phyloP scores from a whole-genome alignment of 2,888 invertebrate species.

The Ptilodon capucinus region DNA sequence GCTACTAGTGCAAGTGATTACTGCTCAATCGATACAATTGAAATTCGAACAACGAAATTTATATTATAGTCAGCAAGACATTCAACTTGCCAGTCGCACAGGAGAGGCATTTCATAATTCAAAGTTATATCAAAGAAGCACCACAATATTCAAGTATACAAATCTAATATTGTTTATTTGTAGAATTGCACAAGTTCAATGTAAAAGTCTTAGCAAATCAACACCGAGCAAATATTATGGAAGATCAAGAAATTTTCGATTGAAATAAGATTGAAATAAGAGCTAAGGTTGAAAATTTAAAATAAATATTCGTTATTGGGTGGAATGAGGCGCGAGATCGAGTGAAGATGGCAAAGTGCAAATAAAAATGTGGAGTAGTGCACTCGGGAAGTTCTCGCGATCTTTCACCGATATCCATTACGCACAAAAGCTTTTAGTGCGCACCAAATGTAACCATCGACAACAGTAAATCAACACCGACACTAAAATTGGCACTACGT shows the following conservation, averaged over 20 bases:
- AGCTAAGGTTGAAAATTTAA: too few relatives aligned
- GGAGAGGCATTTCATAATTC: background rate
- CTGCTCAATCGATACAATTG: slow-evolving; percentile 9
- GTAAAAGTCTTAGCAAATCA: too few relatives aligned
- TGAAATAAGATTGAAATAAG: too few relatives aligned
- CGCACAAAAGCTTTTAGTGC: slow-evolving; percentile 48
- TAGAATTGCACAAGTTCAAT: too few relatives aligned
- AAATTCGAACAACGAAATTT: slow-evolving; percentile 13
- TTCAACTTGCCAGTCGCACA: slow-evolving; percentile 5
- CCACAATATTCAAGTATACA: slow-evolving; percentile 16
- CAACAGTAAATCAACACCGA: slow-evolving; percentile 32
- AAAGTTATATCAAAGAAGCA: slow-evolving; percentile 18
- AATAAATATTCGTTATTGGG: slow-evolving; percentile 9
- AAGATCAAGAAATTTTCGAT: background rate
- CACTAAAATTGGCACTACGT: slow-evolving; percentile 22
- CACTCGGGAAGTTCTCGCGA: slow-evolving; percentile 26
- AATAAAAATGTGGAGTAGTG: slow-evolving; percentile 25
- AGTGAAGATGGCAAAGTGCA: slow-evolving; percentile 12
- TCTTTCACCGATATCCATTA: slow-evolving; percentile 39
- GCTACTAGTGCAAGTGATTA: too few relatives aligned
- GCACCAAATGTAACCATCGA: slow-evolving; percentile 32
- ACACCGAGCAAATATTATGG: background rate
- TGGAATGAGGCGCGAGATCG: slow-evolving; percentile 6
- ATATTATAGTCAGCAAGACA: slow-evolving; percentile 3
- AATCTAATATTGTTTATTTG: slow-evolving; percentile 4